Evolutionary conservation across 2,888 invertebrate genomes (phyloP).

Genomic region (Parochlus steinenii): DNA sequence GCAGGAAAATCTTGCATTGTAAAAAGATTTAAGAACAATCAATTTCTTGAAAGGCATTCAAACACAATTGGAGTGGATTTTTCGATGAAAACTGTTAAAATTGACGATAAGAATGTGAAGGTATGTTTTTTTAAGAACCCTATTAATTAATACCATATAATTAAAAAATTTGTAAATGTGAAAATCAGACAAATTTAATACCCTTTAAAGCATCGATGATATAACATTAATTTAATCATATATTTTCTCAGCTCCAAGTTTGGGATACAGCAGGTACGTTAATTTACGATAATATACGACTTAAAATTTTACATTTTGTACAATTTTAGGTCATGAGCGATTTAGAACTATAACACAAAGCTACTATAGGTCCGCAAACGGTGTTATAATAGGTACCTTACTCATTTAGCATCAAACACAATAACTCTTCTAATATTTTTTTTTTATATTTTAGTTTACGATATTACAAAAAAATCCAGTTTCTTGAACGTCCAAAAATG

Average conservation of each 20-base stretch:
- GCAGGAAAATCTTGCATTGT: constrained; percentile 91
- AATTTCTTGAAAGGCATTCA: constrained; percentile 85
- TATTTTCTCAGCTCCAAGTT: constrained; percentile 55
- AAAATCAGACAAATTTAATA: constrained; percentile 7
- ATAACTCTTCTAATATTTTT: constrained; percentile 4
- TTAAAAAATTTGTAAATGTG: constrained; percentile 5
- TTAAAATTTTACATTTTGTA: too few species aligned
- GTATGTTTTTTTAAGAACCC: constrained; percentile 32
- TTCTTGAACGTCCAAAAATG: constrained; percentile 85
- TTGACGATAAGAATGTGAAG: constrained; percentile 91
- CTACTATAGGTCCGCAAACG: constrained; percentile 93
- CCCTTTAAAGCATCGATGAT: too few species aligned
- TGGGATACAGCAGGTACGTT: constrained; percentile 98
- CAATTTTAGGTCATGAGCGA: constrained; percentile 88
- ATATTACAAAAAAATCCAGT: constrained; percentile 82
- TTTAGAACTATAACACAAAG: constrained; percentile 95
- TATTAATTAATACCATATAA: constrained; percentile 3
- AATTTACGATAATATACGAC: too few species aligned
- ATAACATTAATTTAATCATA: constrained; percentile 9
- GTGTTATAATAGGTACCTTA: constrained; percentile 68
- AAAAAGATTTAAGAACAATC: constrained; percentile 82
- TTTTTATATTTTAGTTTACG: constrained; percentile 74
- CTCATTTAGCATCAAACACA: constrained; percentile 2
- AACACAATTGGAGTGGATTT: constrained; percentile 97
- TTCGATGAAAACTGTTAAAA: constrained; percentile 90